Evolutionary conservation across 2,113 vertebrate genomes (phyloP), one percentile per base, ranked within the genome.

Genomic region (Uropsilus gracilis): DNA sequence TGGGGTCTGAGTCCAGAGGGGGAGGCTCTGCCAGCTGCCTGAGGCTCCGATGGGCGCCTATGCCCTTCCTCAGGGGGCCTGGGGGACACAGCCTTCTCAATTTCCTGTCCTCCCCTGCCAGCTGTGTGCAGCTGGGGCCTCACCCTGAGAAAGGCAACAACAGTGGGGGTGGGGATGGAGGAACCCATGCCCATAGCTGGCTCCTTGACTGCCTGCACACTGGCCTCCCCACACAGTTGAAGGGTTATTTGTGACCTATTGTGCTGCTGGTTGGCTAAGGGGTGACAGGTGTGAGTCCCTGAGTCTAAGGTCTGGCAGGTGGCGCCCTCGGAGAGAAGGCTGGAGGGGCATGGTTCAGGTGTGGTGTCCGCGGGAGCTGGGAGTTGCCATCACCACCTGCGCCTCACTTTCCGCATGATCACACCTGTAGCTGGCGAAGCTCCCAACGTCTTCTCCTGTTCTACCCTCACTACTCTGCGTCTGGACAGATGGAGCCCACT

Each of bases 81-180:
- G 0, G 11, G 57, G 69, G 39, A n/a, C 34, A 22, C 3, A 44
- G 48, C 44, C 85, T 88, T 84, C 96, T 96, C 93, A 95, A 7
- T 61, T 96, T 95, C 63, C 90, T 0, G 4, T 37, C 0, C 61
- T 24, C 37, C 46, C 22, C 39, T 20, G 53, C 93, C 97, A 97
- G 97, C 95, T 96, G 97, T 94, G 46, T 76, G 89, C 97, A 93
- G 94, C 96, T 97, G 97, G 78, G 84, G 32, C 69, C 64, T 77
- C 2, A 0, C 86, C 64, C 80, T 0, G 44, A 63, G 86, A 96
- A 87, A 96, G 44, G 48, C 86, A 75, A 88, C 17, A 57, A 85
- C 3, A 6, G 3, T 6, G 22, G 18, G 57, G 24, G 17, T 2
- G 1, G 39, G 42, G 76, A 20, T 55, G 53, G 53, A 20, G 53